These are phyloP conservation scores for Tuta absoluta DNA, from an alignment of 2,888 invertebrate genomes.

Conservation along the genomic window DNA sequence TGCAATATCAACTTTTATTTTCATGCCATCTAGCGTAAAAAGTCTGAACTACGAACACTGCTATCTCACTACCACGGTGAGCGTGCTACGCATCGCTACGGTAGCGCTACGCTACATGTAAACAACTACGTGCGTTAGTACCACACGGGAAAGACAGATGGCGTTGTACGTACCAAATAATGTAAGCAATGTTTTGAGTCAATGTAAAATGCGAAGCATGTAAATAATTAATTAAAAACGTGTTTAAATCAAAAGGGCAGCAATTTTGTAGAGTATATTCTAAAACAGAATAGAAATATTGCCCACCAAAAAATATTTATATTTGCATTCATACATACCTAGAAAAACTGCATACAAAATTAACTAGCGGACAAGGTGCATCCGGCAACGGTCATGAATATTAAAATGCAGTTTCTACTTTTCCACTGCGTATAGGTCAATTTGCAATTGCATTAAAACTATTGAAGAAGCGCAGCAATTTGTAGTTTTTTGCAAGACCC, in stretches of 20 bases:
- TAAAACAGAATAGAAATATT: no score
- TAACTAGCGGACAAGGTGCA: background rate
- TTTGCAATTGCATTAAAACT: slow-evolving; percentile 1
- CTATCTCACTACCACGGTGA: background rate
- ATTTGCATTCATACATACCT: no score
- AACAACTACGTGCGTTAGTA: no score
- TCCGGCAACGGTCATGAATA: slow-evolving; percentile 23
- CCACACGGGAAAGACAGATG: no score
- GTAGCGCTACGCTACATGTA: background rate
- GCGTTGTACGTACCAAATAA: no score
- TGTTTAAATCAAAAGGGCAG: no score
- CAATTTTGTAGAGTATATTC: no score
- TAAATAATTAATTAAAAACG: no score
- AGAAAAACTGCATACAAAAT: slow-evolving; percentile 18
- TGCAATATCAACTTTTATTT: background rate
- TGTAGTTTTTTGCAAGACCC: no score
- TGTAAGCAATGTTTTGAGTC: no score
- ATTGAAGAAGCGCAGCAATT: background rate
- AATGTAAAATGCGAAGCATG: no score
- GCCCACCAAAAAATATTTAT: no score
- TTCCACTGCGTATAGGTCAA: background rate
- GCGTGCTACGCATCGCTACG: background rate
- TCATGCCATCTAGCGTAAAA: slow-evolving; percentile 1
- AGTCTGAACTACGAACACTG: background rate
- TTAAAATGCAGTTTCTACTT: slow-evolving; percentile 26